Evolutionary conservation across 2,888 invertebrate genomes (phyloP).

Genomic region (Trichogramma dendrolimi): DNA sequence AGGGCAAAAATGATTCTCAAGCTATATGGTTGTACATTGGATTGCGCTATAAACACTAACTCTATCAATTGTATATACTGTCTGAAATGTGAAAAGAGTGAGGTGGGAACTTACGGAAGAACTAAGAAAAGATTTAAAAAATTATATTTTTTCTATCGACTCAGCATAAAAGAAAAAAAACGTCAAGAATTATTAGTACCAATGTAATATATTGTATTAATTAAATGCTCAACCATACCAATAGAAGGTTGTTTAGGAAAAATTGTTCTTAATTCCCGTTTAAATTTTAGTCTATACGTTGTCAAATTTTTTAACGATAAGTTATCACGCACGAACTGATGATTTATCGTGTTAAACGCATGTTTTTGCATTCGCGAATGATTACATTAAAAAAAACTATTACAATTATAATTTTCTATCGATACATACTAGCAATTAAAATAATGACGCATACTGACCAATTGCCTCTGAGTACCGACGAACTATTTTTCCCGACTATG

Average conservation of each 20-base stretch:
- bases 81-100: constrained; percentile 40
- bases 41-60: constrained; percentile 45
- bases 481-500: constrained; percentile 44
- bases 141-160: constrained; percentile 52
- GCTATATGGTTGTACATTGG: constrained; percentile 11
- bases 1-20: background rate
- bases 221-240: too few species aligned
- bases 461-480: constrained; percentile 48
- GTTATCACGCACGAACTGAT: constrained; percentile 20
- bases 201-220: constrained; percentile 26
- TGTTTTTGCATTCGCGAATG: constrained; percentile 27
- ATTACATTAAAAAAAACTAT: constrained; percentile 2
- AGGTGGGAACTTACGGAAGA: constrained; percentile 31
- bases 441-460: constrained; percentile 47
- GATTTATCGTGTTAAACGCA: constrained; percentile 6
- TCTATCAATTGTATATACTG: constrained; percentile 51
- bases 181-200: constrained; percentile 48
- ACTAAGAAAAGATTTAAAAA: constrained; percentile 43
- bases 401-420: constrained; percentile 7
- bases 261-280: constrained; percentile 22
- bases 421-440: constrained; percentile 20
- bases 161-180: constrained; percentile 40
- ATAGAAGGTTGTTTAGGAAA: too few species aligned
- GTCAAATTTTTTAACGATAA: background rate
- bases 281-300: constrained; percentile 13